A percentile compares a stretch with the other conserved stretches of the same genome.
Conservation (phyloP, 2,888 invertebrate genomes). For the Sphaerophoria taeniata region DNA sequence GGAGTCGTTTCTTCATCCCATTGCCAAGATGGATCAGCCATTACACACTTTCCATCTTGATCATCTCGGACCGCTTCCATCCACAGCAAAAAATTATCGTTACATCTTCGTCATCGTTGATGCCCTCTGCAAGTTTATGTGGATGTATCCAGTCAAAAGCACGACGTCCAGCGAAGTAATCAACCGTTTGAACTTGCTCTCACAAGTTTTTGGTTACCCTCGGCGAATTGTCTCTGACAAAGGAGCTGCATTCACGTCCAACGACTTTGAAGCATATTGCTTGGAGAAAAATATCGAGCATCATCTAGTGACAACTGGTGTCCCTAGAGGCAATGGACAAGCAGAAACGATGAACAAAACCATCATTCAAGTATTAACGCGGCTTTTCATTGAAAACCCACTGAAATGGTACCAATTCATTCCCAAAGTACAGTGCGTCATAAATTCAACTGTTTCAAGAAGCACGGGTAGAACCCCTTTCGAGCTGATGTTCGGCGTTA, state of each 20-base stretch:
- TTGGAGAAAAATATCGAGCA: slow-evolving; percentile 30
- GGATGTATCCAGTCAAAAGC: slow-evolving; percentile 78
- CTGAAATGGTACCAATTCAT: slow-evolving; percentile 58
- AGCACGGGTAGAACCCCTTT: slow-evolving; percentile 54
- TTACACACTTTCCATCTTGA: slow-evolving; percentile 78
- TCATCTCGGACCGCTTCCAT: slow-evolving; percentile 78
- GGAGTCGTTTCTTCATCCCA: slow-evolving; percentile 77
- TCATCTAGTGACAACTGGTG: slow-evolving; percentile 34
- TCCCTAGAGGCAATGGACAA: slow-evolving; percentile 54
- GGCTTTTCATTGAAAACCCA: slow-evolving; percentile 58
- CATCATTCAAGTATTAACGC: slow-evolving; percentile 47
- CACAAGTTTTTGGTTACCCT: slow-evolving; percentile 79
- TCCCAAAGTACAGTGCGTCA: slow-evolving; percentile 30
- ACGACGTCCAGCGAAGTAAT: slow-evolving; percentile 77
- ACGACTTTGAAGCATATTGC: slow-evolving; percentile 76
- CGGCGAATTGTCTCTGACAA: slow-evolving; percentile 78
- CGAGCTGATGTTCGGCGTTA: slow-evolving; percentile 61
- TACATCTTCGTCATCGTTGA: slow-evolving; percentile 78
- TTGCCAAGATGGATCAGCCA: slow-evolving; percentile 77
- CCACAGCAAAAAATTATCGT: slow-evolving; percentile 78
- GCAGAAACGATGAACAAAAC: slow-evolving; percentile 38
- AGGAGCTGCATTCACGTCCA: slow-evolving; percentile 80
- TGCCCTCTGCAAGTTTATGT: slow-evolving; percentile 79
- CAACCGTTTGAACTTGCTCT: slow-evolving; percentile 76
- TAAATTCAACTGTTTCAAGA: slow-evolving; percentile 56